phyloP scores from a whole-genome alignment of 2,888 invertebrate species.

The Acholoe squamosa region DNA sequence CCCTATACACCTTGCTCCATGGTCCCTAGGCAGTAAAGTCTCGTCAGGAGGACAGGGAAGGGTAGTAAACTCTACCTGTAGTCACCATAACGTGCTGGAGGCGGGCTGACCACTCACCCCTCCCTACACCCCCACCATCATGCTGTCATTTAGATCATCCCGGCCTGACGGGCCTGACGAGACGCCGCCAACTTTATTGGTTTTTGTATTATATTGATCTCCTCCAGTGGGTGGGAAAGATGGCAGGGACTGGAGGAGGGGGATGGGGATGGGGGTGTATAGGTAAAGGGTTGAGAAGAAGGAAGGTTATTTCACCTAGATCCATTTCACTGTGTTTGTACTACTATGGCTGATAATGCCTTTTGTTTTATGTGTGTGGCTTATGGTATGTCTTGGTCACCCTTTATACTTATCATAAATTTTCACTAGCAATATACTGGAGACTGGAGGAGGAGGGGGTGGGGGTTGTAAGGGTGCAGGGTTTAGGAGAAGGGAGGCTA shows the following conservation, averaged over 20 bases:
- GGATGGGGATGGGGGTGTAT: neutral
- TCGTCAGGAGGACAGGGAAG: neutral
- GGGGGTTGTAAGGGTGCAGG: too few species aligned
- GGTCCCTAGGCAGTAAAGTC: neutral
- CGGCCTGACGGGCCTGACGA: neutral
- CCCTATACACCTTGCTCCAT: neutral
- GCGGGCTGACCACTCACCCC: neutral
- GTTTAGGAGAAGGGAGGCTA: too few species aligned
- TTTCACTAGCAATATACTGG: too few species aligned
- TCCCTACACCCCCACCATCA: neutral
- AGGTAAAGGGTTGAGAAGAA: neutral
- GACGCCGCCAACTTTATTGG: constrained; percentile 35
- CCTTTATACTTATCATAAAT: too few species aligned
- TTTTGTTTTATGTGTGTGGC: too few species aligned
- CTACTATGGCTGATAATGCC: too few species aligned
- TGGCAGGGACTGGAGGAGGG: too few species aligned
- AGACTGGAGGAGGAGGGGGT: too few species aligned
- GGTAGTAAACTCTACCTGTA: neutral
- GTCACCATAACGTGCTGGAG: neutral
- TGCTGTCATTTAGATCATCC: constrained; percentile 49
- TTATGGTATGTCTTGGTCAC: too few species aligned
- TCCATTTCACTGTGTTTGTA: too few species aligned
- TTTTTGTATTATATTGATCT: constrained; percentile 53
- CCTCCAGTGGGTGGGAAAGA: neutral
- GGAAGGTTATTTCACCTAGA: too few species aligned